Conservation (phyloP, 1,140 invertebrate species). For the Eufriesea mexicana region DNA sequence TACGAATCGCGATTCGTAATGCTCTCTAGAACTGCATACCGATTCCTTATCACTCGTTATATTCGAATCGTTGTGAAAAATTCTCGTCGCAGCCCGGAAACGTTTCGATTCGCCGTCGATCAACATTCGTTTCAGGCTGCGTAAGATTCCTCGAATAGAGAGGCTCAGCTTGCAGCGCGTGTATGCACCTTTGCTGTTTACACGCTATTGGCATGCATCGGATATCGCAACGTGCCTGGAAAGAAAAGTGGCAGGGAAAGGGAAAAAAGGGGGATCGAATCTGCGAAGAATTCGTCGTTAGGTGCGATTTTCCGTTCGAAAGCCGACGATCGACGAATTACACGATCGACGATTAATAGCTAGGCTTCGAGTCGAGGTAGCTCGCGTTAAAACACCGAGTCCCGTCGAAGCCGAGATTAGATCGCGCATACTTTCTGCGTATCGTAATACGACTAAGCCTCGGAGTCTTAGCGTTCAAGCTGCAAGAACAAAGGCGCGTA, state of each 20-base stretch:
- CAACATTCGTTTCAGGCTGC: background rate
- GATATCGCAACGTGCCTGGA: background rate
- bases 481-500: conserved; percentile 50
- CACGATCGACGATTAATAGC: conserved; percentile 12
- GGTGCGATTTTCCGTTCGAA: background rate
- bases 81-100: background rate
- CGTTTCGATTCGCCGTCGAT: too few species aligned
- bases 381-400: background rate
- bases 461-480: conserved; percentile 26
- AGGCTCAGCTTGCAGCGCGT: background rate
- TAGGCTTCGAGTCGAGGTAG: background rate
- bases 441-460: conserved; percentile 8
- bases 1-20: conserved; percentile 55
- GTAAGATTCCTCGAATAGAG: background rate
- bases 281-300: background rate
- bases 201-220: background rate
- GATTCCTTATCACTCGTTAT: conserved; percentile 32
- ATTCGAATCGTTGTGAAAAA: conserved; percentile 29
- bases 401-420: conserved; percentile 34
- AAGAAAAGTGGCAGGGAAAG: background rate
- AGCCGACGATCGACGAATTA: background rate
- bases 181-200: background rate
- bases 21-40: background rate
- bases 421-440: conserved; percentile 48
- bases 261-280: too few species aligned